Percentiles rank a stretch among this genome's conserved stretches.
Evolutionary conservation across 2,113 vertebrate species (phyloP).

Genomic region (Eidolon helvum): DNA sequence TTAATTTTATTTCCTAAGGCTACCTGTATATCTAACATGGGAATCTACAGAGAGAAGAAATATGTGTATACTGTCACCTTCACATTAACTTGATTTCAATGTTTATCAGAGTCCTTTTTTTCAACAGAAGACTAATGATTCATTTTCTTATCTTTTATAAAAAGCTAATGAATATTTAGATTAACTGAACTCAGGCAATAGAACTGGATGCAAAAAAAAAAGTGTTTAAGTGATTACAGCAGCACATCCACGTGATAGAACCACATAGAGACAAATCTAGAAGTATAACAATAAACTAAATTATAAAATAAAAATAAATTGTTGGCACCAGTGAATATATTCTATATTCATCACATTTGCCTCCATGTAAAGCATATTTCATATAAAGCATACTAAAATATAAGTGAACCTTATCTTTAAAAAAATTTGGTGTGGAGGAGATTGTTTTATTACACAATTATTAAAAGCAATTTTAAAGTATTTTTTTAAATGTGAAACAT

Average conservation of each 20-base stretch:
- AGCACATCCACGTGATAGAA: neutral
- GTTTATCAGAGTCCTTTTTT: neutral
- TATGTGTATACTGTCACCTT: neutral
- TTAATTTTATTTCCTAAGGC: neutral
- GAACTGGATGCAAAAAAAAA: neutral
- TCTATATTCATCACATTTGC: neutral
- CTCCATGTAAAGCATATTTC: neutral
- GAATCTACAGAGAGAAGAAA: neutral
- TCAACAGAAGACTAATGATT: neutral
- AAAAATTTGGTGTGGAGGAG: rapidly evolving
- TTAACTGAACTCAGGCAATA: neutral
- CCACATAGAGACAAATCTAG: neutral
- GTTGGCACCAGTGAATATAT: neutral
- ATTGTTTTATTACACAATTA: neutral
- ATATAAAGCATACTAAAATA: neutral
- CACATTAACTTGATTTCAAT: neutral
- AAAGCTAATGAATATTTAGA: neutral
- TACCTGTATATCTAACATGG: neutral
- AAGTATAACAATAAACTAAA: neutral
- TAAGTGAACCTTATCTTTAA: neutral
- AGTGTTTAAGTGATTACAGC: neutral
- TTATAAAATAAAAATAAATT: neutral
- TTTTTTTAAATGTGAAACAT: neutral
- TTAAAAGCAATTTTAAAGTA: neutral
- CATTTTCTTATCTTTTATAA: neutral